Percentiles rank a stretch among this genome's conserved stretches.
Conservation (phyloP, 2,888 invertebrate genomes). For the Drosophila putrida region DNA sequence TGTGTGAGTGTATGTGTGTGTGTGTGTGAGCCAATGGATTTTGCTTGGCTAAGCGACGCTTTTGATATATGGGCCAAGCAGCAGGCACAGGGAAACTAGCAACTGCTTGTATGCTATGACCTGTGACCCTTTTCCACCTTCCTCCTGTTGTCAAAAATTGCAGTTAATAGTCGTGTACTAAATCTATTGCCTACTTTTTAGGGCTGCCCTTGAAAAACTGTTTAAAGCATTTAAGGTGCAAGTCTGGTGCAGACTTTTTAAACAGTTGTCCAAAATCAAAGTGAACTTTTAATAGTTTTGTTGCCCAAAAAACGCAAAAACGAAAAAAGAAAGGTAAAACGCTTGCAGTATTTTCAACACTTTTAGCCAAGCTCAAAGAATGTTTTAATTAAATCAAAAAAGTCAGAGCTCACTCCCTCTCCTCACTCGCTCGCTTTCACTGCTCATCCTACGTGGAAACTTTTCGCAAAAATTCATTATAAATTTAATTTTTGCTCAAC, state of each 20-base stretch:
- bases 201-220: neutral
- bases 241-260: slow-evolving; percentile 10
- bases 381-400: slow-evolving; percentile 81
- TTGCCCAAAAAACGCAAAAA: slow-evolving; percentile 3
- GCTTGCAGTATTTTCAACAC: slow-evolving; percentile 69
- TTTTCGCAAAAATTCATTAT: slow-evolving; percentile 74
- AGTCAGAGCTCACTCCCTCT: slow-evolving; percentile 11
- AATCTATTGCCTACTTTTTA: slow-evolving; percentile 36
- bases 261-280: slow-evolving; percentile 18
- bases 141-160: slow-evolving; percentile 10
- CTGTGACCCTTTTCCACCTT: neutral
- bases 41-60: slow-evolving; percentile 35
- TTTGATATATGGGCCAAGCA: slow-evolving; percentile 53
- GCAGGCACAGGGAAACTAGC: neutral
- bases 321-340: neutral
- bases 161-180: slow-evolving; percentile 22
- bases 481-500: slow-evolving; percentile 78
- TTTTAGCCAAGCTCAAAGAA: slow-evolving; percentile 63
- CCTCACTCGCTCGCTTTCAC: neutral
- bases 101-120: neutral
- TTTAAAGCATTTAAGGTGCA: slow-evolving; percentile 24
- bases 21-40: slow-evolving; percentile 3
- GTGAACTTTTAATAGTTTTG: slow-evolving; percentile 50
- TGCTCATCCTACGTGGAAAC: slow-evolving; percentile 54
- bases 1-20: slow-evolving; percentile 6